Base-by-base conservation (phyloP, 1,140 invertebrate genomes). In the Pachypsylla venusta region DNA sequence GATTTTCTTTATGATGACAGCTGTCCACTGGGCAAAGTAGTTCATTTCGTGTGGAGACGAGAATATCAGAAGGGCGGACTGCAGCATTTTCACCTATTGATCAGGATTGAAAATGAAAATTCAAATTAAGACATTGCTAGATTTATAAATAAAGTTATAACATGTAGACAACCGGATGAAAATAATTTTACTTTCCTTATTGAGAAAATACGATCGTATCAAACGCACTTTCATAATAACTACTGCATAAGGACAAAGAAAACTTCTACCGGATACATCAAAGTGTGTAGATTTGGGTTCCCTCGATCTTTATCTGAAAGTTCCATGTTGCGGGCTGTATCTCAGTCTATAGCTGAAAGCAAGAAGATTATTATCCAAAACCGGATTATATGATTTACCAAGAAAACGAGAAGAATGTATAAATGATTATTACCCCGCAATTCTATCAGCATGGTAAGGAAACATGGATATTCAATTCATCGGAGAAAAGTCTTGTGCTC, bases 101-200 rank as follows among this genome's bases (percentile, higher is more conserved):
- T 64, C 13, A 65, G 62, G 62, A 59, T 64, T n/a, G 54, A 65
- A 60, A 27, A 59, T 53, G 24, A 40, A n/a, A 25, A 53, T 16
- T 13, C 60, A 12, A 60, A 53, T 27, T 58, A 61, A 57, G 67
- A 72, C 59, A 65, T 71, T 10, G 64, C 63, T 19, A 26, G 59
- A 19, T 72, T 70, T 54, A 70, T 71, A 61, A 28, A 35, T 14
- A 68, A 71, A 58, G 68, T 69, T 59, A 61, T 68, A 14, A 69
- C 66, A 7, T 71, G 68, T 64, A 57, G 54, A 57, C 59, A 67
- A 27, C 64, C 54, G 10, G 54, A 55, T 27, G 54, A 55, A 5
- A 25, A 5, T 13, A 35, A 14, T 14, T 57, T 57, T 28, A 14
- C 25, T 28, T 62, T 35, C 10, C 56, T 69, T 1, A 54, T 63